These are phyloP conservation scores for Otis tarda DNA, from an alignment of 2,113 vertebrate species.

Conservation along the genomic window DNA sequence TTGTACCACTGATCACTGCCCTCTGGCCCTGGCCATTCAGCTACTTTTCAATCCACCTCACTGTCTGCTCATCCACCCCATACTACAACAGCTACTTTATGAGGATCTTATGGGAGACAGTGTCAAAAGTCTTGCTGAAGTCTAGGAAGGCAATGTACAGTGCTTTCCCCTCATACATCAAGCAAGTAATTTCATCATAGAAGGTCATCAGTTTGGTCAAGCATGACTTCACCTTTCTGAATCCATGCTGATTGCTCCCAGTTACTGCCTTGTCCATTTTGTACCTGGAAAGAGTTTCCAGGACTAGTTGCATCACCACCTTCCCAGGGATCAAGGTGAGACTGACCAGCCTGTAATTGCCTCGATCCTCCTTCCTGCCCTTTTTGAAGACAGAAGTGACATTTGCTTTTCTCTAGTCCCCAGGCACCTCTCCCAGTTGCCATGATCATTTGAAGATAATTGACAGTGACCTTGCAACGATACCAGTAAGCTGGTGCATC, in stretches of 20 bases:
- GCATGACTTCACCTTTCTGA: background rate
- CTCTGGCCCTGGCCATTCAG: too few relatives aligned
- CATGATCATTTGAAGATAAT: too few relatives aligned
- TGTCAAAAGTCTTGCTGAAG: background rate
- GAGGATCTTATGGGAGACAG: too few relatives aligned
- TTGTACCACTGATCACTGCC: too few relatives aligned
- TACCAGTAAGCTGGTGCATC: background rate
- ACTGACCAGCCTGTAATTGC: too few relatives aligned
- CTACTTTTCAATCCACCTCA: too few relatives aligned
- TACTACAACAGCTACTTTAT: too few relatives aligned
- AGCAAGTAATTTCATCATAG: background rate
- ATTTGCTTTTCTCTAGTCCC: too few relatives aligned
- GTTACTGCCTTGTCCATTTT: background rate
- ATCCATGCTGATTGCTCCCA: background rate
- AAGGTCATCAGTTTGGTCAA: background rate
- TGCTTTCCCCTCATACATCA: background rate
- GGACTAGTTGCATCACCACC: background rate
- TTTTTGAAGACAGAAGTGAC: too few relatives aligned
- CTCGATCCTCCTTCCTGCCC: too few relatives aligned
- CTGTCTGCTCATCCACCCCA: too few relatives aligned
- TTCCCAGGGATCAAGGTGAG: background rate
- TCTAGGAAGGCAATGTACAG: background rate
- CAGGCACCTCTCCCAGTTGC: too few relatives aligned
- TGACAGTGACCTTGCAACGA: background rate
- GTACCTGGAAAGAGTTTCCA: background rate